A percentile compares a stretch with the other conserved stretches of the same genome.
Evolutionary conservation across 1,140 invertebrate species (phyloP).

Genomic region (Euura saliciscinereae): DNA sequence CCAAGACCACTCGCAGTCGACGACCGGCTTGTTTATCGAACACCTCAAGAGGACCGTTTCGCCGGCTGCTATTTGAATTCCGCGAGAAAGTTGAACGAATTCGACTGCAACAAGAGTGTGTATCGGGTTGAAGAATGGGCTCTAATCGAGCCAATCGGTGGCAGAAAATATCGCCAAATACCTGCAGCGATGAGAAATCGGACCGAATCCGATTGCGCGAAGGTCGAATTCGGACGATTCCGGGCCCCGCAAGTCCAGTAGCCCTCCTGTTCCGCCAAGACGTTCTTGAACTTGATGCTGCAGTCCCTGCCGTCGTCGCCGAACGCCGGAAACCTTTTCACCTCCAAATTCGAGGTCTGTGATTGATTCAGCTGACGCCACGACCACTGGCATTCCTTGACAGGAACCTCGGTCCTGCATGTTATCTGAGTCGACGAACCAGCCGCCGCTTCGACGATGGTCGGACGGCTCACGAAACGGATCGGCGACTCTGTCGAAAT

Average conservation of each 20-base stretch:
- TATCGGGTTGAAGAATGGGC: conserved; percentile 10
- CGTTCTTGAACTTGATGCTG: conserved; percentile 53
- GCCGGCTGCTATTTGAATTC: conserved; percentile 52
- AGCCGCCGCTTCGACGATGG: conserved; percentile 43
- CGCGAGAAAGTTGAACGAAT: conserved; percentile 55
- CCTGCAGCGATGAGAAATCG: conserved; percentile 54
- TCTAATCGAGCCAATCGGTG: conserved; percentile 14
- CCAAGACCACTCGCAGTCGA: conserved; percentile 58
- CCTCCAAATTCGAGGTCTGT: conserved; percentile 50
- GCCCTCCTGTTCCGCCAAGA: conserved; percentile 53
- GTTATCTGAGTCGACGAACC: conserved; percentile 50
- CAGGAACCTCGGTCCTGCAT: conserved; percentile 44
- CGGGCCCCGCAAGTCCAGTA: conserved; percentile 56
- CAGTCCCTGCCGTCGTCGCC: conserved; percentile 52
- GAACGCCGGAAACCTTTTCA: conserved; percentile 53
- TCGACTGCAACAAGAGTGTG: conserved; percentile 41
- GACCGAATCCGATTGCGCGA: conserved; percentile 43
- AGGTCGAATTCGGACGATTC: conserved; percentile 40
- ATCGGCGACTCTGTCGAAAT: conserved; percentile 28
- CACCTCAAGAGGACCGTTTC: conserved; percentile 54
- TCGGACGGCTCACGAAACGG: conserved; percentile 39
- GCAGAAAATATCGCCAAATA: conserved; percentile 19
- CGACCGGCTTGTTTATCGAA: conserved; percentile 53
- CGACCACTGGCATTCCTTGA: conserved; percentile 56
- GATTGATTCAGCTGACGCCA: conserved; percentile 55